Percentiles rank a stretch among this genome's conserved stretches.
Conservation (phyloP, 2,797 vertebrate species). For the Falco peregrinus region DNA sequence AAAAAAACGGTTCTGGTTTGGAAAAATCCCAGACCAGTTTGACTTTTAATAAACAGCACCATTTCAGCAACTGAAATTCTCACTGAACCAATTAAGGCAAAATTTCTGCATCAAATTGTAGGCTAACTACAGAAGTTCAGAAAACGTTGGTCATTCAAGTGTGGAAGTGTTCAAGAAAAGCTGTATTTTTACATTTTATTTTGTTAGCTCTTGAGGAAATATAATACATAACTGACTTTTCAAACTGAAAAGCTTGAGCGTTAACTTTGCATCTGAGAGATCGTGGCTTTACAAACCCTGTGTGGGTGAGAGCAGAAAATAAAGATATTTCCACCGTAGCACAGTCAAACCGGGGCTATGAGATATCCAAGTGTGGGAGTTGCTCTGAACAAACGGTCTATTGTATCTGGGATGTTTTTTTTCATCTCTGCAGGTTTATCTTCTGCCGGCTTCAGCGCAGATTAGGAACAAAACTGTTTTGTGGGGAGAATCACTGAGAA, state of each 20-base stretch:
- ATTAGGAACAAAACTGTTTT: background rate
- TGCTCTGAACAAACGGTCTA: background rate
- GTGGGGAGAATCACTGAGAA: background rate
- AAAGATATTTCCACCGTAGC: background rate
- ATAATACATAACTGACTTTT: background rate
- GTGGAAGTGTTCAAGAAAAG: background rate
- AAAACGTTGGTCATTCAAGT: background rate
- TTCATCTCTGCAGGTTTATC: background rate
- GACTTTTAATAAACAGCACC: background rate
- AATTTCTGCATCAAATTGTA: background rate
- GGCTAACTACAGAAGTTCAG: background rate
- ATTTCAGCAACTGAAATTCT: background rate
- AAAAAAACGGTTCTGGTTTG: background rate
- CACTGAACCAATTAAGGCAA: background rate
- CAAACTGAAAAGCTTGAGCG: background rate
- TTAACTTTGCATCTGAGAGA: background rate
- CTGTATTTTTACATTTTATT: background rate
- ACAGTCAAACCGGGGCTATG: background rate
- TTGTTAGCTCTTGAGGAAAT: background rate
- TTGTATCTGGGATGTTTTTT: background rate
- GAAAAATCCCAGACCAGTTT: background rate
- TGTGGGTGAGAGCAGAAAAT: background rate
- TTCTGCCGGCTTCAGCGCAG: background rate
- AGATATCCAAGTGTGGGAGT: background rate
- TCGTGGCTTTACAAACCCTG: background rate